Evolutionary conservation across 2,888 invertebrate genomes (phyloP).

Genomic region (Atethmia centrago): DNA sequence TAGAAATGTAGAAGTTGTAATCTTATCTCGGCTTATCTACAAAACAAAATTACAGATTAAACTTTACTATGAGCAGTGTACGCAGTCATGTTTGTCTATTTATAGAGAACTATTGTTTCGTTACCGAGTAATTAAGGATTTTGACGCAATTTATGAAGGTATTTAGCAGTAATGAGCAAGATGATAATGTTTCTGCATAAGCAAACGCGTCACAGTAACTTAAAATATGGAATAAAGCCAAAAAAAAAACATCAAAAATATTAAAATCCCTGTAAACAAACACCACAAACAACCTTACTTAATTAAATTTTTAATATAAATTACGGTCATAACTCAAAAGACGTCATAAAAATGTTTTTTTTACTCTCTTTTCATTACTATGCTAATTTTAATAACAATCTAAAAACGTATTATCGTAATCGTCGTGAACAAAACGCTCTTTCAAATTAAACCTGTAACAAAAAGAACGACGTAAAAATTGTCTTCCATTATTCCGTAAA

Average conservation of each 20-base stretch:
- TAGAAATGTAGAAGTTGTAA: conserved; percentile 28
- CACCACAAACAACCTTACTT: neutral
- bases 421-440: conserved; percentile 24
- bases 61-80: conserved; percentile 43
- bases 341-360: neutral
- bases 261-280: neutral
- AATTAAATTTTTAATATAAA: neutral
- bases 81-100: conserved; percentile 10
- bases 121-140: neutral
- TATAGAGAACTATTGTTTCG: conserved; percentile 1
- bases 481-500: conserved; percentile 42
- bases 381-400: conserved; percentile 22
- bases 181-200: neutral
- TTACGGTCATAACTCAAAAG: neutral
- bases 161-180: neutral
- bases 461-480: conserved; percentile 37
- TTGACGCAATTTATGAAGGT: neutral
- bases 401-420: conserved; percentile 4
- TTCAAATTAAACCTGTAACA: conserved; percentile 41
- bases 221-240: neutral
- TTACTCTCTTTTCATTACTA: conserved; percentile 6
- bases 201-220: no score
- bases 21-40: conserved; percentile 57
- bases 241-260: neutral
- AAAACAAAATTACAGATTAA: conserved; percentile 54